Base-by-base conservation (phyloP, 2,797 vertebrate genomes). In the Microctenopoma steveboyesi region DNA sequence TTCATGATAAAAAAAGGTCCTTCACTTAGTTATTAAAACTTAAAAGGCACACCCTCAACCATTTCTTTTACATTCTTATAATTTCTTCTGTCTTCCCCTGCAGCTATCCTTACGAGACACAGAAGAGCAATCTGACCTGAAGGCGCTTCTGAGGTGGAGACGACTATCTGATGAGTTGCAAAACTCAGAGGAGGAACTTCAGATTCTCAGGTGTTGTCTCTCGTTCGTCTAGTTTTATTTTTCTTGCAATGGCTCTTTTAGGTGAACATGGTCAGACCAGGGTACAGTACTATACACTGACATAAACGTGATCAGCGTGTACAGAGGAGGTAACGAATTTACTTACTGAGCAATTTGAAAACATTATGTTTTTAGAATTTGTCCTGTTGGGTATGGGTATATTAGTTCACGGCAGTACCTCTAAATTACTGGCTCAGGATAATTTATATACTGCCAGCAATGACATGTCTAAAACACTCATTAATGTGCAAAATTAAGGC, bases 171-270 rank as follows among this genome's bases (percentile, higher is more conserved):
- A 98, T 15, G 97, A 99, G 87, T 61, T 96, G 22, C 95, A 90
- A 82, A 96, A 96, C 88, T 96, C 96, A 9, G 93, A 95, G 30
- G 94, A 96, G 84, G 95, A 95, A 56, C 94, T 99, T 67, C 97
- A 98, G 81, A 93, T 98, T 86, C 93, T 99, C 86, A 96, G 98
- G 98, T 99, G 65, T 64, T 75, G 65, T 56, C 11, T 76, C 30
- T 57, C 43, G 52, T 69, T 22, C 16, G 4, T 43, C 47, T 47
- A 30, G 14, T 74, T 74, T 65, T 39, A 42, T 35, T 39, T 40
- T 9, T 48, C 56, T 72, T 48, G 12, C 22, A 47, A 57, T 45
- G 2, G 22, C 43, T 51, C n/a, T 30, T 51, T 10, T 22, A 15
- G 22, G 15, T 47, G 40, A 64, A 25, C 27, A 27, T 10, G 14